phyloP scores from a whole-genome alignment of 2,797 vertebrate species.

The Phrynocephalus vlangalii region DNA sequence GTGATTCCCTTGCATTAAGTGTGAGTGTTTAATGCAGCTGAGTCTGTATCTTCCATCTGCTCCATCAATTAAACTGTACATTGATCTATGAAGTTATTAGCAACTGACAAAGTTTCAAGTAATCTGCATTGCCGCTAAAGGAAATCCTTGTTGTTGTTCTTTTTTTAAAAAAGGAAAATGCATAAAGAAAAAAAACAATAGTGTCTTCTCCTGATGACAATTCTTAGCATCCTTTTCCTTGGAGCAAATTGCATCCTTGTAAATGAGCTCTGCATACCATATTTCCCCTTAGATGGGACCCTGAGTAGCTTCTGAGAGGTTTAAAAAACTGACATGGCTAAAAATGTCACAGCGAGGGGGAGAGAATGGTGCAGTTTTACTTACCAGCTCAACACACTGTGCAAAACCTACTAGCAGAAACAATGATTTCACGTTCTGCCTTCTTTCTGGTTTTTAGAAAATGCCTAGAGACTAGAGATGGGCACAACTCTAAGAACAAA shows the following conservation, averaged over 20 bases:
- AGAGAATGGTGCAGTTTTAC: too few relatives aligned
- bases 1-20: slow-evolving; percentile 73
- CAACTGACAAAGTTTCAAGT: slow-evolving; percentile 62
- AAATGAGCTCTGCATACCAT: neutral
- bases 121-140: slow-evolving; percentile 57
- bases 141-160: slow-evolving; percentile 41
- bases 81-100: slow-evolving; percentile 76
- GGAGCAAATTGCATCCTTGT: neutral
- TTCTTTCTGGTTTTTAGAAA: neutral
- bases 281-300: too few relatives aligned
- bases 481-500: too few relatives aligned
- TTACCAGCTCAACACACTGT: too few relatives aligned
- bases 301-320: too few relatives aligned
- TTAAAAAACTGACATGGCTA: too few relatives aligned
- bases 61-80: slow-evolving; percentile 71
- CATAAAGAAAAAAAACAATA: slow-evolving; percentile 2
- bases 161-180: neutral
- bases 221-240: neutral
- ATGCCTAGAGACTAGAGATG: too few relatives aligned
- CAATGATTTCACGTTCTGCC: neutral
- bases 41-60: slow-evolving; percentile 74
- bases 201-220: neutral
- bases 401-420: neutral
- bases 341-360: too few relatives aligned
- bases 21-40: slow-evolving; percentile 66